Conservation (phyloP, 2,888 invertebrate species). For the Ophion ellenae region DNA sequence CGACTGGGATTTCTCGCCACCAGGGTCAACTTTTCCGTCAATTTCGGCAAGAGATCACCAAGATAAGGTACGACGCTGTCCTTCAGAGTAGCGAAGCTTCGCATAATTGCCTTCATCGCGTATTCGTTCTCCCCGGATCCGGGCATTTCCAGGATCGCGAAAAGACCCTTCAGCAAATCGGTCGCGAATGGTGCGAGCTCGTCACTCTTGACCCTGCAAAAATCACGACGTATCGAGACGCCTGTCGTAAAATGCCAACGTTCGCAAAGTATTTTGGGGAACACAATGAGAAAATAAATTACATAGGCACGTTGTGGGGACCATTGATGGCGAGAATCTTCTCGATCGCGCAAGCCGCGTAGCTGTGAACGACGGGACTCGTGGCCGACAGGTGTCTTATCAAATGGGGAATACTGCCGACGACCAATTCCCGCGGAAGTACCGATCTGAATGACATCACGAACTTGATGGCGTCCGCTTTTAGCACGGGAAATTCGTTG, state of each 20-base stretch:
- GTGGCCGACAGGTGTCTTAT: slow-evolving; percentile 91
- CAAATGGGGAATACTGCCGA: slow-evolving; percentile 91
- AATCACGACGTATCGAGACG: neutral
- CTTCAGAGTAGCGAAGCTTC: slow-evolving; percentile 92
- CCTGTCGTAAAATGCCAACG: neutral
- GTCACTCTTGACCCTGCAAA: slow-evolving; percentile 85
- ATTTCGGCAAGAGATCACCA: slow-evolving; percentile 91
- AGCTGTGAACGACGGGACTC: slow-evolving; percentile 96
- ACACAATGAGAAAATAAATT: slow-evolving; percentile 75
- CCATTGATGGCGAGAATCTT: slow-evolving; percentile 92
- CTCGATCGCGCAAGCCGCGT: slow-evolving; percentile 96
- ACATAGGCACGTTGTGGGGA: slow-evolving; percentile 85
- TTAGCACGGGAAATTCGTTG: slow-evolving; percentile 94
- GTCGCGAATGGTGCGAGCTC: slow-evolving; percentile 89
- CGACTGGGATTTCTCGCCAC: slow-evolving; percentile 97
- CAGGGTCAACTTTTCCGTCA: slow-evolving; percentile 92
- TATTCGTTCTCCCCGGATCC: slow-evolving; percentile 97
- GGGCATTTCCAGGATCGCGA: slow-evolving; percentile 89
- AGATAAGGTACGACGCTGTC: slow-evolving; percentile 92
- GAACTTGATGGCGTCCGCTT: slow-evolving; percentile 98
- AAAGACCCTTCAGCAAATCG: slow-evolving; percentile 90
- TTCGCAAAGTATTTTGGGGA: neutral
- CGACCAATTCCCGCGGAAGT: slow-evolving; percentile 91
- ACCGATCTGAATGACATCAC: slow-evolving; percentile 97
- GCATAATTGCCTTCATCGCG: slow-evolving; percentile 98